Conservation (phyloP, 2,113 vertebrate species). For the Montifringilla adamsi region DNA sequence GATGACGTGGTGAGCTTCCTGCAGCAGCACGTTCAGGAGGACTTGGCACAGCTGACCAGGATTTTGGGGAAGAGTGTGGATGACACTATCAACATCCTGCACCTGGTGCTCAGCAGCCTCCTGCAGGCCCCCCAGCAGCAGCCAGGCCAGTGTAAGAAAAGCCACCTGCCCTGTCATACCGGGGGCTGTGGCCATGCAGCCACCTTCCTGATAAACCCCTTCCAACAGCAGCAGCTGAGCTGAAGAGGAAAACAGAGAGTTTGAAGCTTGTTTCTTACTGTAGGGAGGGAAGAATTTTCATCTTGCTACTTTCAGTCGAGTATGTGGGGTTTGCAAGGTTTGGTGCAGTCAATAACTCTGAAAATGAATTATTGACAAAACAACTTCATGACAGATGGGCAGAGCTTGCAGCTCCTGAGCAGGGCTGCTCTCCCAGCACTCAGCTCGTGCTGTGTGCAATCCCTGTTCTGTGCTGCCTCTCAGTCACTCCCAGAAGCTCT, state of each 20-base stretch:
- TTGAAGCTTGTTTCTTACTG: background rate
- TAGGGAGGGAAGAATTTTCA: background rate
- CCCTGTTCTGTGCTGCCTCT: background rate
- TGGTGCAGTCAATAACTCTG: background rate
- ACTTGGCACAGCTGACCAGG: slow-evolving; percentile 79
- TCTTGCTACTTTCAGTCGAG: background rate
- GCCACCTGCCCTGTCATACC: no score
- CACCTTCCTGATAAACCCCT: background rate
- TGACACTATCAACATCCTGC: slow-evolving; percentile 75
- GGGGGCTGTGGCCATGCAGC: background rate
- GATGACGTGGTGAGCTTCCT: slow-evolving; percentile 72
- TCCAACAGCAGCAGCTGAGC: background rate
- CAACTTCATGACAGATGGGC: rapidly evolving
- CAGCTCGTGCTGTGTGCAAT: background rate
- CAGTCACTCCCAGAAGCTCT: background rate
- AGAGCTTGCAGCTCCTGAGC: background rate
- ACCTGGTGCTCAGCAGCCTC: slow-evolving; percentile 79
- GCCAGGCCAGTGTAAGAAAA: slow-evolving; percentile 71
- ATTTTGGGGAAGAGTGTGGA: slow-evolving; percentile 84
- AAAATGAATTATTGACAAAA: background rate
- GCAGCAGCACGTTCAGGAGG: slow-evolving; percentile 76
- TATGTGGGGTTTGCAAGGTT: background rate
- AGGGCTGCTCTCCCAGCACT: background rate
- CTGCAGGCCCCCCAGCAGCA: slow-evolving; percentile 31
- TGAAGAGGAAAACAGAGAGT: background rate